These are phyloP conservation scores for Lepeophtheirus nordmannii DNA, from an alignment of 2,888 invertebrate species.

Conservation along the genomic window DNA sequence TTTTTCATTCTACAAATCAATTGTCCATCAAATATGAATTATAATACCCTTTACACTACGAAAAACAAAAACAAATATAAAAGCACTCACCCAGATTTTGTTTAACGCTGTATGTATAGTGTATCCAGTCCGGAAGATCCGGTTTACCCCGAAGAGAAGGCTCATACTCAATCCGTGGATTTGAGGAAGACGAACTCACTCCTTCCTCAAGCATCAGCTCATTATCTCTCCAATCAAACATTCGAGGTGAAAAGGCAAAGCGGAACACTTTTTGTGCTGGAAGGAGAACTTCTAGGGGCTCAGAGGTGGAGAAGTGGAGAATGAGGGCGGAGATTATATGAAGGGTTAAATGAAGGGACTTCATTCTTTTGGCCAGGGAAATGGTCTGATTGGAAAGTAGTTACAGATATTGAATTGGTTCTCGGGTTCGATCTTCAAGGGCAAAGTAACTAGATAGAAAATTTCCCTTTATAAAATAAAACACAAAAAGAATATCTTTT, in stretches of 20 bases:
- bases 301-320: no score
- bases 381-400: no score
- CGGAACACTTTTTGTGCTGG: slow-evolving; percentile 9
- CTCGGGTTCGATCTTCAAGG: no score
- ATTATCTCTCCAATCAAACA: slow-evolving; percentile 4
- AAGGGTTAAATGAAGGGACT: no score
- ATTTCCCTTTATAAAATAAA: no score
- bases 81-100: slow-evolving; percentile 47
- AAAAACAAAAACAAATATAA: background rate
- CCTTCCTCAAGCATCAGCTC: background rate
- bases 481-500: no score
- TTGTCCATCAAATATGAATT: background rate
- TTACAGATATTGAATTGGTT: no score
- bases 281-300: background rate
- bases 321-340: no score
- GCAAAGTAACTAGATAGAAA: no score
- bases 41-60: background rate
- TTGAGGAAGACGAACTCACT: background rate
- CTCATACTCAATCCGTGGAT: slow-evolving; percentile 40
- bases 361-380: no score
- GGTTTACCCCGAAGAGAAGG: slow-evolving; percentile 59
- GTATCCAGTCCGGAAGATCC: slow-evolving; percentile 70
- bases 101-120: slow-evolving; percentile 61
- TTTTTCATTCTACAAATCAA: background rate
- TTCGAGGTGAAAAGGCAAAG: slow-evolving; percentile 1